Percentiles rank a stretch among this genome's conserved stretches.
Evolutionary conservation across 2,797 vertebrate genomes (phyloP).

Genomic region (Epinephelus awoara): DNA sequence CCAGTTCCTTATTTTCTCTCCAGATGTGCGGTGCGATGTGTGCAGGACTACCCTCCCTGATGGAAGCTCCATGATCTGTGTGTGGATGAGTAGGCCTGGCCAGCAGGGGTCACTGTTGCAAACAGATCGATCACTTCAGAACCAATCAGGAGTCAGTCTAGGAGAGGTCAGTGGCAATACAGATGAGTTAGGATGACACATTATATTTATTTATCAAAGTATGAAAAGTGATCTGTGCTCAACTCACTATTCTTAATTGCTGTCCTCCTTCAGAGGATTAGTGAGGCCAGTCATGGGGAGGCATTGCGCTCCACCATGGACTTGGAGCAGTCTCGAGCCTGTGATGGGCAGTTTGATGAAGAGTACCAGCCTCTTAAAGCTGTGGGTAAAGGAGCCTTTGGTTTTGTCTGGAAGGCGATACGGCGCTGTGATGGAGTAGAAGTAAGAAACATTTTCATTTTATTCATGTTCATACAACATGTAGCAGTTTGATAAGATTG

Average conservation of each 20-base stretch:
- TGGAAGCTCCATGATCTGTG: slow-evolving; percentile 86
- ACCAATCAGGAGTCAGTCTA: slow-evolving; percentile 81
- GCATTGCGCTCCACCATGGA: slow-evolving; percentile 84
- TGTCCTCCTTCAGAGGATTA: slow-evolving; percentile 64
- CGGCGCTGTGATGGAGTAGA: slow-evolving; percentile 85
- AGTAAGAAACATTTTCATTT: slow-evolving; percentile 80
- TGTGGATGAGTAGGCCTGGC: slow-evolving; percentile 89
- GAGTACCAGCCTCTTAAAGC: slow-evolving; percentile 89
- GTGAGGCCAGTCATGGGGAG: slow-evolving; percentile 74
- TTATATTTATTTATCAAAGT: background rate
- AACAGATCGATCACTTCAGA: slow-evolving; percentile 76
- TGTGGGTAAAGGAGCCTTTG: slow-evolving; percentile 94
- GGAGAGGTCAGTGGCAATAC: slow-evolving; percentile 85
- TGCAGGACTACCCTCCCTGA: slow-evolving; percentile 80
- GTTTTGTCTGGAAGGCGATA: slow-evolving; percentile 94
- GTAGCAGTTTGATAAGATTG: background rate
- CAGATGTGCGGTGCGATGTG: slow-evolving; percentile 91
- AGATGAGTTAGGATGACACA: background rate
- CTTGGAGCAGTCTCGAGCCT: slow-evolving; percentile 89
- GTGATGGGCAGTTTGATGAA: slow-evolving; percentile 90
- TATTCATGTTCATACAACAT: background rate
- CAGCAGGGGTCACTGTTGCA: slow-evolving; percentile 82
- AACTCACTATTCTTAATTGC: background rate
- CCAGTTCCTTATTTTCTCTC: background rate
- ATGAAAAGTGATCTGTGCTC: background rate